These are phyloP conservation scores for Balaenoptera acutorostrata DNA, from an alignment of 2,113 vertebrate genomes.

Conservation along the genomic window DNA sequence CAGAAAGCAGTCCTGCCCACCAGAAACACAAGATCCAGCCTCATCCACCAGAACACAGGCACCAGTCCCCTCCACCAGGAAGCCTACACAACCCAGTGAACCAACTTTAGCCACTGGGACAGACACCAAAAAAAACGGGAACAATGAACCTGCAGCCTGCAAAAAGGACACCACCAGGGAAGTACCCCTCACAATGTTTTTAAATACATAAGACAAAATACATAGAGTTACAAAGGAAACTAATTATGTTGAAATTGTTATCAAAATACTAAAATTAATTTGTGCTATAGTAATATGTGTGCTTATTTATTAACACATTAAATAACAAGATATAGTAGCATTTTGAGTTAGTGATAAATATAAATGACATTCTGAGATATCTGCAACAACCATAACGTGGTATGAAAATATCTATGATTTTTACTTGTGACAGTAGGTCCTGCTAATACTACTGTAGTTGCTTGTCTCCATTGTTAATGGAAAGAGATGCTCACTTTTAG, in stretches of 20 bases:
- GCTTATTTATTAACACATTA: not conserved
- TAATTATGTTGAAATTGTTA: constrained; percentile 7
- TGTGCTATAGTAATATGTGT: not conserved
- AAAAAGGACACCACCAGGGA: no score
- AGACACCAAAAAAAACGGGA: no score
- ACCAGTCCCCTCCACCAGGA: no score
- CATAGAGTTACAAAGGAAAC: not conserved
- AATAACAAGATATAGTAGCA: not conserved
- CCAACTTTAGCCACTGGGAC: no score
- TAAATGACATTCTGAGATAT: not conserved
- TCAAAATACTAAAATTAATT: not conserved
- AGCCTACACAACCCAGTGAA: no score
- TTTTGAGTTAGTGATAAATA: not conserved
- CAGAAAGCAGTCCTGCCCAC: no score
- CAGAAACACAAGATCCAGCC: no score
- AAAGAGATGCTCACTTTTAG: not conserved
- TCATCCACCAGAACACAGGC: no score
- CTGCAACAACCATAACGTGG: not conserved
- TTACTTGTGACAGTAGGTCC: not conserved
- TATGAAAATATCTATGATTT: not conserved
- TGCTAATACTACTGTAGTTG: not conserved
- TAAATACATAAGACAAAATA: not conserved
- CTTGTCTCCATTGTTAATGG: not conserved
- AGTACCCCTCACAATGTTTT: not conserved
- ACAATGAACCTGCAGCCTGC: no score